Evolutionary conservation across 2,888 invertebrate species (phyloP).

Genomic region (Campoplex nolae): DNA sequence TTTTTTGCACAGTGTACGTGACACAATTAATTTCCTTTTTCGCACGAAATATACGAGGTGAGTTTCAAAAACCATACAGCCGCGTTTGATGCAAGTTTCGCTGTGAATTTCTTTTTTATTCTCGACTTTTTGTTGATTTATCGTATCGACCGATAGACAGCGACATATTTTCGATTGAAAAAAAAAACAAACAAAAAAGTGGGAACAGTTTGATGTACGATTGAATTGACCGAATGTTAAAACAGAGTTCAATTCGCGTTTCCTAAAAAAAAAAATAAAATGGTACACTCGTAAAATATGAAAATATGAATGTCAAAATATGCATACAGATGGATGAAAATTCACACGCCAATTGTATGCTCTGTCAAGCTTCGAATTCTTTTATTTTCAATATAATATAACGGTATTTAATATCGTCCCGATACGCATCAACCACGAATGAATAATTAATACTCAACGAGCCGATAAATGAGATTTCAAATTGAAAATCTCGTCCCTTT

Average conservation of each 20-base stretch:
- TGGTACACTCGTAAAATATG: background rate
- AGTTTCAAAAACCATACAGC: background rate
- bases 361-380: background rate
- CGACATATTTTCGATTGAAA: background rate
- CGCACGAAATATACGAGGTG: background rate
- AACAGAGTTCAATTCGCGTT: background rate
- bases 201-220: background rate
- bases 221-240: background rate
- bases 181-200: background rate
- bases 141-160: background rate
- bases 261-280: background rate
- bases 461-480: background rate
- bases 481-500: background rate
- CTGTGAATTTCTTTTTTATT: background rate
- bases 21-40: background rate
- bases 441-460: background rate
- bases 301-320: background rate
- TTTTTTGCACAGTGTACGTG: constrained; percentile 25
- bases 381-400: background rate
- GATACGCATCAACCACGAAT: background rate
- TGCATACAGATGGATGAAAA: background rate
- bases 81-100: background rate
- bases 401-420: background rate
- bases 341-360: background rate
- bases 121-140: background rate